Conservation (phyloP, 2,797 vertebrate genomes). For the Esox masquinongy region DNA sequence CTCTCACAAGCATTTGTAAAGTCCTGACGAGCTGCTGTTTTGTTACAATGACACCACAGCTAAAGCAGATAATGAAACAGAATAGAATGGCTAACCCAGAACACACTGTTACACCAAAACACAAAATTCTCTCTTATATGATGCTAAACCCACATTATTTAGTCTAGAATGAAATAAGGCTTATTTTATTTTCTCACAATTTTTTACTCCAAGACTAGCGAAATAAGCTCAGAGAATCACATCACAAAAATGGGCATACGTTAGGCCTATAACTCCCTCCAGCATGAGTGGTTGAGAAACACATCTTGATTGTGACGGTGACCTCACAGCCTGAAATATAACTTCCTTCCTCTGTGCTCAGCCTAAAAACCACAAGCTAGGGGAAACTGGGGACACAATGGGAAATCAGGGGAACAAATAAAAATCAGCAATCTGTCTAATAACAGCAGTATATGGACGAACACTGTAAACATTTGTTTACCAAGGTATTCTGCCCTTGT, state of each 20-base stretch:
- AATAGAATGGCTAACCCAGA: neutral
- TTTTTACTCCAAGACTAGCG: neutral
- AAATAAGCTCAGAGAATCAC: neutral
- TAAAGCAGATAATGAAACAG: neutral
- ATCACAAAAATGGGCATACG: neutral
- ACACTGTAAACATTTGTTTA: no score
- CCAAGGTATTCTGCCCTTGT: no score
- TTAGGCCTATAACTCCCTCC: neutral
- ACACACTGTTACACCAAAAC: neutral
- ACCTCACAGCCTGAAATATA: conserved; percentile 61
- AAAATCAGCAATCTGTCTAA: no score
- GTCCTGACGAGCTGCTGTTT: neutral
- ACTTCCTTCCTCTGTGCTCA: conserved; percentile 51
- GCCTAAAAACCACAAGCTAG: conserved; percentile 38
- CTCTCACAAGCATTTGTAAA: neutral
- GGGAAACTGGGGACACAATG: no score
- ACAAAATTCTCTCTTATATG: neutral
- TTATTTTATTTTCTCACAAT: neutral
- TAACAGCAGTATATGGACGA: no score
- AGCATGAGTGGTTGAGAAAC: conserved; percentile 24
- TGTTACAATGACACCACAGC: neutral
- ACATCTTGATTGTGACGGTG: conserved; percentile 41
- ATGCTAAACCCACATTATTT: neutral
- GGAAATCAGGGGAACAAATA: no score
- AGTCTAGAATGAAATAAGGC: neutral